phyloP scores from a whole-genome alignment of 2,113 vertebrate genomes.

The Anarhynchus alexandrinus region DNA sequence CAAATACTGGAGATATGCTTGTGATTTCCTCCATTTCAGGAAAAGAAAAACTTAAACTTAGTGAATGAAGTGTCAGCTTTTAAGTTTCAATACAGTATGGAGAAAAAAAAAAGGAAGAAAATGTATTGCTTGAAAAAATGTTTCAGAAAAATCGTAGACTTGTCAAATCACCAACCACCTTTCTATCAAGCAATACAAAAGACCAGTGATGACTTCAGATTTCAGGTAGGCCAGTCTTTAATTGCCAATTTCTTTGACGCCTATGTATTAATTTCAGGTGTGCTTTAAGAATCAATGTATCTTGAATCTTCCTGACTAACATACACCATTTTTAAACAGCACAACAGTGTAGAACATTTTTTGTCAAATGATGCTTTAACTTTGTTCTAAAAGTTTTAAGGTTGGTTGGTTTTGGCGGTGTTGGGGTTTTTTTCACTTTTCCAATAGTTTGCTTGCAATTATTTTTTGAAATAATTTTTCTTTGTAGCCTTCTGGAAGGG shows the following conservation, averaged over 20 bases:
- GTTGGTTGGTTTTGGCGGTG: neutral
- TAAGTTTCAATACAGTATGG: neutral
- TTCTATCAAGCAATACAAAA: neutral
- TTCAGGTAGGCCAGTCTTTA: neutral
- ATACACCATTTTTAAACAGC: neutral
- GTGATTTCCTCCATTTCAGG: neutral
- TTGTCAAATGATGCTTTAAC: neutral
- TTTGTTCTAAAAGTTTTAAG: neutral
- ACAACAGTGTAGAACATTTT: neutral
- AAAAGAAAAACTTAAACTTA: neutral
- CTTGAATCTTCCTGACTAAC: neutral
- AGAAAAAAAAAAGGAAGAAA: neutral
- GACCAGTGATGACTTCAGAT: neutral
- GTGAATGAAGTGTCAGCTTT: neutral
- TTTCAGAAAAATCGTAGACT: neutral
- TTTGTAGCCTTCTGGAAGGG: neutral
- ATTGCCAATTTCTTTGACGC: conserved; percentile 4
- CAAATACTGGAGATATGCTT: neutral
- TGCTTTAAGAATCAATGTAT: neutral
- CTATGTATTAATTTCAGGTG: neutral
- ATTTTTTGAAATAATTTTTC: neutral
- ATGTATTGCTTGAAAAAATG: neutral
- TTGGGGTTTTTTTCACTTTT: neutral
- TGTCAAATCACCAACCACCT: neutral
- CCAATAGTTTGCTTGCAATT: neutral